phyloP scores from a whole-genome alignment of 1,140 invertebrate genomes.

The Rhopalosiphum maidis region DNA sequence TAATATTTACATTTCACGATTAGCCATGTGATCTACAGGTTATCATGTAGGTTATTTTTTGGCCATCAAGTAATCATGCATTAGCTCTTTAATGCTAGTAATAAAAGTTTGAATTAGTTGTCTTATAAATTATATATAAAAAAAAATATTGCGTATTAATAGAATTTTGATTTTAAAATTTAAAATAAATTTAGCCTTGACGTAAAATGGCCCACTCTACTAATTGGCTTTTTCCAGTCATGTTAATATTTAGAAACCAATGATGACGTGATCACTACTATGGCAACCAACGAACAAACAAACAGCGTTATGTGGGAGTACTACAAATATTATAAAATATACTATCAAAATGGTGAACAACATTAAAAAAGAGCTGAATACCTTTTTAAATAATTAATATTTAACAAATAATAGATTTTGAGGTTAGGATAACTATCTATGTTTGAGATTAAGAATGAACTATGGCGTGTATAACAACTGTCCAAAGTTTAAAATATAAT shows the following conservation, averaged over 20 bases:
- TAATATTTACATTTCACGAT: background rate
- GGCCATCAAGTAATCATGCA: background rate
- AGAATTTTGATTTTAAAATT: background rate
- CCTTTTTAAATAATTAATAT: background rate
- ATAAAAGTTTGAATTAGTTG: background rate
- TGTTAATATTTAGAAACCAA: conserved; percentile 18
- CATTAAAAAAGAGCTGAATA: background rate
- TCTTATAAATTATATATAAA: background rate
- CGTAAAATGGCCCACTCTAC: background rate
- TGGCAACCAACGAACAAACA: background rate
- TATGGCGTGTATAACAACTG: conserved; percentile 15
- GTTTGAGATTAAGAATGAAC: background rate
- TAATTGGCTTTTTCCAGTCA: background rate
- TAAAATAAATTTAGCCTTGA: background rate
- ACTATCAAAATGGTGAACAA: background rate
- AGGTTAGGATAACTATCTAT: background rate
- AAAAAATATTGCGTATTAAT: background rate
- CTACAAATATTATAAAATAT: background rate
- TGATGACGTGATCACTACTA: conserved; percentile 14
- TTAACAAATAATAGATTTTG: background rate
- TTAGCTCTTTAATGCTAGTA: background rate
- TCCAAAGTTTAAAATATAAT: conserved; percentile 7
- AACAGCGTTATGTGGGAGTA: background rate
- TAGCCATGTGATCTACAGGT: background rate
- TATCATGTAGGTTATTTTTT: background rate